phyloP scores from a whole-genome alignment of 1,140 invertebrate species.

The Penaeus indicus region DNA sequence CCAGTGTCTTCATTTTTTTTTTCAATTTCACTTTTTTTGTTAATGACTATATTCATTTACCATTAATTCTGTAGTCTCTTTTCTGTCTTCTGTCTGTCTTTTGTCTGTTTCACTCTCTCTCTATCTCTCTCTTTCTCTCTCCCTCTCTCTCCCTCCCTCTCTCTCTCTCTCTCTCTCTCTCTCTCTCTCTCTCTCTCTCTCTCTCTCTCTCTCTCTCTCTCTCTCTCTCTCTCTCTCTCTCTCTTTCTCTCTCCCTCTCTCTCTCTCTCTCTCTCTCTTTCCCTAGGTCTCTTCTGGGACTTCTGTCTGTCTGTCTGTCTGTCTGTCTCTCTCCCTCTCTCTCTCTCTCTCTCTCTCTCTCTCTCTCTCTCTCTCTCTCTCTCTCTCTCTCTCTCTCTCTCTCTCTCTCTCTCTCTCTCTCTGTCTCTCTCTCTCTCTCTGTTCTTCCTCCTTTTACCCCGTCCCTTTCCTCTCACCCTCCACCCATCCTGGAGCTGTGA shows the following conservation, averaged over 20 bases:
- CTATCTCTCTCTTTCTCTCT: neutral
- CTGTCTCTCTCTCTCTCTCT: neutral
- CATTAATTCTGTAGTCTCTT: too few species aligned
- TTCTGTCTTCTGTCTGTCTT: too few species aligned
- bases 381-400: constrained; percentile 37
- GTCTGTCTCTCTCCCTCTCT: neutral
- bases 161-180: too few species aligned
- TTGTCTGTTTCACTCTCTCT: too few species aligned
- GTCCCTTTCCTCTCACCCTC: neutral
- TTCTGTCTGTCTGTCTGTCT: neutral
- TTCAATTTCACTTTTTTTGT: too few species aligned
- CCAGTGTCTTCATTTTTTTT: too few species aligned
- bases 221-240: neutral
- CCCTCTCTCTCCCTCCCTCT: neutral
- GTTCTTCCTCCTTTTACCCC: too few species aligned
- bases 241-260: neutral
- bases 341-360: neutral
- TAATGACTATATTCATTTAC: too few species aligned
- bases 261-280: neutral
- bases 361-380: neutral
- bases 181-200: neutral
- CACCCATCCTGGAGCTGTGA: neutral
- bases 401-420: constrained; percentile 35
- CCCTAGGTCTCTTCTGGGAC: neutral
- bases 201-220: neutral